Evolutionary conservation across 2,113 vertebrate species (phyloP), one percentile per base, ranked within the genome.

Genomic region (Arizona elegans): DNA sequence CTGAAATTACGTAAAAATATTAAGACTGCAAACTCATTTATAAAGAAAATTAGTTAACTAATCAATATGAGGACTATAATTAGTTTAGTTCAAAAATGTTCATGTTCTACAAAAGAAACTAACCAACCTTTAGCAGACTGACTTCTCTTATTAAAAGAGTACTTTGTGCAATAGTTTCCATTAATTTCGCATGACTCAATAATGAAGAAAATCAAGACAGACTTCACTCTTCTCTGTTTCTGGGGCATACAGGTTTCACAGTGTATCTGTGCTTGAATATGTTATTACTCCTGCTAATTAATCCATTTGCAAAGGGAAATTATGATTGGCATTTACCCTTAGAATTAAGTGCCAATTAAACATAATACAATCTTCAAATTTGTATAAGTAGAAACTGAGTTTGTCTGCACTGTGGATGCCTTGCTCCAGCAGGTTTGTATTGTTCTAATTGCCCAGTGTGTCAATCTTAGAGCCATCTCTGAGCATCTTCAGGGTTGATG

Each of bases 271-370:
- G 29, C 86, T 95, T 95, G 47, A 47, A 87, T 93, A 58, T 95
- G 93, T 89, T 94, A 33, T 96, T 96, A 53, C 92, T 94, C 94
- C 92, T 13, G 26, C 59, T 94, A 95, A 95, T 95, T 96, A 96
- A 94, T 96, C 92, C 94, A 8, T 96, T 96, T 96, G 85, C 92
- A 93, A 94, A 95, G 93, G 93, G 86, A 94, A 95, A 95, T 94
- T 95, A 86, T 94, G 92, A 96, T 96, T 95, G 95, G 95, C 96
- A 90, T 88, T 54, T 95, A 93, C 93, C 89, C 85, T 94, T 95
- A 92, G 93, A 96, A 95, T 92, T 93, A 96, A 90, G 86, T 95
- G 62, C 38, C 92, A 94, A 96, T 97, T 97, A 96, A 92, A 94
- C 87, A 88, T 87, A 96, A 93, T 95, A 95, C 94, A 95, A 96